phyloP scores from a whole-genome alignment of 2,113 vertebrate genomes.

The Colinus virginianus region DNA sequence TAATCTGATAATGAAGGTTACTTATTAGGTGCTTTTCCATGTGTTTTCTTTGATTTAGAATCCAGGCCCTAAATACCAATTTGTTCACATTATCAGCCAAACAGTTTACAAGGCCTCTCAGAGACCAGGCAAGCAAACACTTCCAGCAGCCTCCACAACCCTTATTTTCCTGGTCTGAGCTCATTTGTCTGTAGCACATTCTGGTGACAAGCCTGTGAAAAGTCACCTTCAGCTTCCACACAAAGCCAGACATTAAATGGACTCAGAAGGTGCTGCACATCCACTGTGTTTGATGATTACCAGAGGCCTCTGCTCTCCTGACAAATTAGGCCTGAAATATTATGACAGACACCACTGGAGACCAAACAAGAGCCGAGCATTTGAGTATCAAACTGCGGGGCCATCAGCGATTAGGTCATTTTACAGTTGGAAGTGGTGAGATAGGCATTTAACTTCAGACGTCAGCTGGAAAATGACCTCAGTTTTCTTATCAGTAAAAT shows the following conservation, averaged over 20 bases:
- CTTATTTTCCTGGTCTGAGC: neutral
- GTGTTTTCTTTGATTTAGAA: slow-evolving; percentile 19
- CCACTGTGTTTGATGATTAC: neutral
- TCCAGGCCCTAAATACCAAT: slow-evolving; percentile 19
- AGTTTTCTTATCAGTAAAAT: slow-evolving; percentile 1
- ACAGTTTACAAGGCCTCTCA: neutral
- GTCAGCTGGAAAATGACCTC: neutral
- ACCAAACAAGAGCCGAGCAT: neutral
- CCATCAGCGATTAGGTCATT: neutral
- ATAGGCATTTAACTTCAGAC: neutral
- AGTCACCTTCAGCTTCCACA: neutral
- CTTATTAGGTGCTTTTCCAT: slow-evolving; percentile 19
- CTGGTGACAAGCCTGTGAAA: slow-evolving; percentile 15
- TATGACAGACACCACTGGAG: neutral
- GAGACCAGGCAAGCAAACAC: neutral
- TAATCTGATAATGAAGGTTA: slow-evolving; percentile 40
- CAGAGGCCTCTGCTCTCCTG: neutral
- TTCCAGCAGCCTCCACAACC: neutral
- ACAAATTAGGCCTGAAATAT: slow-evolving; percentile 33
- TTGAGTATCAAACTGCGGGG: neutral
- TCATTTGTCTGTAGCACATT: slow-evolving; percentile 11
- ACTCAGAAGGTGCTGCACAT: neutral
- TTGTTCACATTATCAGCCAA: slow-evolving; percentile 32
- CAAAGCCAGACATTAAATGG: neutral
- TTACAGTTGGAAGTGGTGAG: neutral